These are phyloP conservation scores for Chelon labrosus DNA, from an alignment of 2,797 vertebrate species.

Conservation along the genomic window DNA sequence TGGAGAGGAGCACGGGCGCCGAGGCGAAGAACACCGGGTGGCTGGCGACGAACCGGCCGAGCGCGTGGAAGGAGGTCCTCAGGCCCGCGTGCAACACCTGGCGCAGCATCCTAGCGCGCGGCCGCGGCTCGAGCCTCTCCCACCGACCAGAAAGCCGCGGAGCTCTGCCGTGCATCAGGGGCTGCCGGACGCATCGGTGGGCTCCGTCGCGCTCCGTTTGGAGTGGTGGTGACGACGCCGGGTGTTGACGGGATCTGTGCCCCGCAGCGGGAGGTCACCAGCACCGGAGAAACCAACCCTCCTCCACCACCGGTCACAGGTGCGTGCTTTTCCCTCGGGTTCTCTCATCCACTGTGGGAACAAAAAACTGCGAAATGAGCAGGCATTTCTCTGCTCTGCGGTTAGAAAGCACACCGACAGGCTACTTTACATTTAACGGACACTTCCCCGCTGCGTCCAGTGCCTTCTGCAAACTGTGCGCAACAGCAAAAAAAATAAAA, in stretches of 20 bases:
- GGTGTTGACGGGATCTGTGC: conserved; percentile 41
- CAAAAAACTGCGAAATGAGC: conserved; percentile 23
- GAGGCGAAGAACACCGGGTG: conserved; percentile 98
- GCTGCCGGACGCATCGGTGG: conserved; percentile 81
- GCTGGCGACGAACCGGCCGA: conserved; percentile 95
- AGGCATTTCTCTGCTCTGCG: conserved; percentile 28
- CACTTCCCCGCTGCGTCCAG: conserved; percentile 28
- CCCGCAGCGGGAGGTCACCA: conserved; percentile 56
- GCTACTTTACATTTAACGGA: conserved; percentile 19
- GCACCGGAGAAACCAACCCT: conserved; percentile 52
- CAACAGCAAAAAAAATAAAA: conserved; percentile 31
- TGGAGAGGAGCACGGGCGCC: conserved; percentile 94
- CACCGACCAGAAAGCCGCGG: conserved; percentile 82
- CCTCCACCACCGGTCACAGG: conserved; percentile 44
- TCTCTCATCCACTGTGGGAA: conserved; percentile 61
- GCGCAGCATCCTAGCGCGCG: conserved; percentile 97
- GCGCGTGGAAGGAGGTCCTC: conserved; percentile 92
- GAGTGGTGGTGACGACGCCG: conserved; percentile 33
- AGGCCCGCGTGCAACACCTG: conserved; percentile 97
- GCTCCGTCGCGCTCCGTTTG: conserved; percentile 40
- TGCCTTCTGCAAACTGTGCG: conserved; percentile 38
- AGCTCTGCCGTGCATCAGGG: conserved; percentile 88
- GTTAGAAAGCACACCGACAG: conserved; percentile 28
- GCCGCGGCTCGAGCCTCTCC: conserved; percentile 90
- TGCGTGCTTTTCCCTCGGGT: conserved; percentile 28